Conservation (phyloP, 2,113 vertebrate genomes). For the Rousettus leschenaultii region DNA sequence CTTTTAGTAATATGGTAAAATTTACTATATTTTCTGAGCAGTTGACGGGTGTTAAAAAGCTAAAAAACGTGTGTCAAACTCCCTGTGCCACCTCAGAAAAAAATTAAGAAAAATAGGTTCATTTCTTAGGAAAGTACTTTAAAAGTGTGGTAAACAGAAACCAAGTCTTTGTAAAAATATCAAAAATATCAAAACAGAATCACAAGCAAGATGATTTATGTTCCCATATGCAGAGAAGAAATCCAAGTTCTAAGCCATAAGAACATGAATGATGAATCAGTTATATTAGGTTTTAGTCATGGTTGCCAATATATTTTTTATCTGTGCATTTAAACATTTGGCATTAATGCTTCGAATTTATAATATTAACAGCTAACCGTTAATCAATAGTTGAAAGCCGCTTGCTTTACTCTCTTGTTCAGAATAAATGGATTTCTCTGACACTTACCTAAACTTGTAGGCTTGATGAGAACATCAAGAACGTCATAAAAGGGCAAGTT, state of each 20-base stretch:
- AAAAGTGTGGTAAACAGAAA: conserved; percentile 19
- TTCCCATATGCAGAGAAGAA: not conserved
- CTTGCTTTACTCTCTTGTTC: not conserved
- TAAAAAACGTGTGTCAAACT: not conserved
- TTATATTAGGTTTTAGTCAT: not conserved
- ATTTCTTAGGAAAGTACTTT: not conserved
- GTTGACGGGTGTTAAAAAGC: not conserved
- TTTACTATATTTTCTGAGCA: conserved; percentile 5
- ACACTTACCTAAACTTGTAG: conserved; percentile 94
- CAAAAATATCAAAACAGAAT: not conserved
- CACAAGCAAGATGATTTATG: not conserved
- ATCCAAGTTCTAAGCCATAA: not conserved
- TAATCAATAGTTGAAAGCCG: not conserved
- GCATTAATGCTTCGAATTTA: conserved; percentile 7
- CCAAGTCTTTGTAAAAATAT: not conserved
- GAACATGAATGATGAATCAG: not conserved
- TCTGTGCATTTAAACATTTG: not conserved
- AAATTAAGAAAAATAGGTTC: not conserved
- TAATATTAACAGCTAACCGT: not conserved
- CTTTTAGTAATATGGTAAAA: not conserved
- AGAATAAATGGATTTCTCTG: conserved; percentile 21
- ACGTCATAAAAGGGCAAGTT: conserved; percentile 96
- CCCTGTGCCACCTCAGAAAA: not conserved
- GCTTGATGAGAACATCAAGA: conserved; percentile 96
- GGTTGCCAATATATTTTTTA: not conserved